Percentiles rank a stretch among this genome's conserved stretches.
These are phyloP conservation scores for Meteorus colon DNA, from an alignment of 2,888 invertebrate genomes.

Conservation along the genomic window DNA sequence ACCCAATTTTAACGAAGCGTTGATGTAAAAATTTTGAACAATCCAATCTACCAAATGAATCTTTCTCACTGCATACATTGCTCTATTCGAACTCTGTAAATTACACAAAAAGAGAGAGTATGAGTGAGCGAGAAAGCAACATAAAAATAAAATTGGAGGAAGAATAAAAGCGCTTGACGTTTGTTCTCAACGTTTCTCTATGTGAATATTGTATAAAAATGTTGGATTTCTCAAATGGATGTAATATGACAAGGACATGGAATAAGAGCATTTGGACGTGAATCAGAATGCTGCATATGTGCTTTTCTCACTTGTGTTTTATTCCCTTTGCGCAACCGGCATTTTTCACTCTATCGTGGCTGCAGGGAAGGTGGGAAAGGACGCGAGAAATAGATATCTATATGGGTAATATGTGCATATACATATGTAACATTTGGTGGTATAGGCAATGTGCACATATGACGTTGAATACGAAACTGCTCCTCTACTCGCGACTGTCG, in stretches of 20 bases:
- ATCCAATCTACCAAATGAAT: slow-evolving; percentile 20
- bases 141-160: neutral
- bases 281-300: slow-evolving; percentile 24
- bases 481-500: slow-evolving; percentile 42
- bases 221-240: slow-evolving; percentile 13
- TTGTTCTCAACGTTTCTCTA: neutral
- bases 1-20: neutral
- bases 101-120: neutral
- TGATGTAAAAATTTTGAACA: slow-evolving; percentile 28
- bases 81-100: no score
- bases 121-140: neutral
- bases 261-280: slow-evolving; percentile 22
- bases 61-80: neutral
- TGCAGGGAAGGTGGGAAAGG: slow-evolving; percentile 13
- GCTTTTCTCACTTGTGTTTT: slow-evolving; percentile 16
- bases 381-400: slow-evolving; percentile 24
- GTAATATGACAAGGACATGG: slow-evolving; percentile 35
- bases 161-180: slow-evolving; percentile 18
- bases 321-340: slow-evolving; percentile 11
- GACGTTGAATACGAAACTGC: slow-evolving; percentile 54
- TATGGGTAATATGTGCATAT: slow-evolving; percentile 16
- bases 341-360: slow-evolving; percentile 43
- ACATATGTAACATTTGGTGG: slow-evolving; percentile 12
- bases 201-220: slow-evolving; percentile 23
- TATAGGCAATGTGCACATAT: slow-evolving; percentile 41